These are phyloP conservation scores for Lerista edwardsae DNA, from an alignment of 2,797 vertebrate species.

Conservation along the genomic window DNA sequence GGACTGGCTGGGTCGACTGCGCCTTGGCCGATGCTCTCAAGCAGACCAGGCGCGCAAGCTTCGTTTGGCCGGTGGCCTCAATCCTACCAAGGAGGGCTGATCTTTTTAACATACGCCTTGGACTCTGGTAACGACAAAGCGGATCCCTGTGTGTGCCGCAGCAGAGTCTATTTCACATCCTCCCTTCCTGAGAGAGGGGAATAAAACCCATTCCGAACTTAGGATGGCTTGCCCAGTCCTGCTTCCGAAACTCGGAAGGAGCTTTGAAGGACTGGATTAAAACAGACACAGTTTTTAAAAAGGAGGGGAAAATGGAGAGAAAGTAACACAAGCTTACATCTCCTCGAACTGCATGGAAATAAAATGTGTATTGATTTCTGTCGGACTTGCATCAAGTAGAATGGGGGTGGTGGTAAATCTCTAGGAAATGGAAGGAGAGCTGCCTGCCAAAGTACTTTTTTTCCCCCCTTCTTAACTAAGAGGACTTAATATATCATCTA, in stretches of 20 bases:
- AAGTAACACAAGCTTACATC: not conserved
- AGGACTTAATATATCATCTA: not conserved
- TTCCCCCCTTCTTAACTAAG: too few species aligned
- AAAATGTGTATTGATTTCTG: not conserved
- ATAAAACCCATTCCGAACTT: conserved; percentile 16
- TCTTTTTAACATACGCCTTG: not conserved
- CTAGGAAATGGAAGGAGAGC: not conserved
- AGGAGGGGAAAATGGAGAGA: too few species aligned
- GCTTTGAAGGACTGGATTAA: not conserved
- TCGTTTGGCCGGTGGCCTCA: not conserved
- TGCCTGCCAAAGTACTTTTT: too few species aligned
- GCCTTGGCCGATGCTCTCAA: too few species aligned
- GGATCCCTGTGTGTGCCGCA: not conserved
- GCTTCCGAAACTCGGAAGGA: not conserved
- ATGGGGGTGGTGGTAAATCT: not conserved
- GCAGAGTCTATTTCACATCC: not conserved
- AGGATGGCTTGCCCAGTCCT: not conserved
- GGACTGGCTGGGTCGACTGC: too few species aligned
- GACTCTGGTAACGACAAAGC: conserved; percentile 1
- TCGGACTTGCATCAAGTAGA: too few species aligned
- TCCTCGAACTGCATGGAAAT: not conserved
- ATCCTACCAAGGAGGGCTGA: not conserved
- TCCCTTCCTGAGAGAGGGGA: conserved; percentile 23
- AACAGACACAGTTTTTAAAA: too few species aligned
- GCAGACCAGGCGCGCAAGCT: not conserved